These are phyloP conservation scores for Orchesella cincta DNA, from an alignment of 1,140 invertebrate genomes.

Conservation along the genomic window DNA sequence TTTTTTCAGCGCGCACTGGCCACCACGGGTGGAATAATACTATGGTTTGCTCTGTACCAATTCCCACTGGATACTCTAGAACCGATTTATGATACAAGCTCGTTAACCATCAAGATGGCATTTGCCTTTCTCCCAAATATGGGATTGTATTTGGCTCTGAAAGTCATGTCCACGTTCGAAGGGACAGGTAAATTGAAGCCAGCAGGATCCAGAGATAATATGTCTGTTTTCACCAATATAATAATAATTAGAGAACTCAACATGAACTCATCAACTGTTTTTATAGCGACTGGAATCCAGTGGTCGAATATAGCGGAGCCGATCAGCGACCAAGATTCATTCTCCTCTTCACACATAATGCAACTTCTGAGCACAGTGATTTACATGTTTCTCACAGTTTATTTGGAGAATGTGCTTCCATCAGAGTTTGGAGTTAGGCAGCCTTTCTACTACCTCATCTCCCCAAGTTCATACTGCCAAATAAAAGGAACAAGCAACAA, in stretches of 20 bases:
- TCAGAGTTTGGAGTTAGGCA: slow-evolving; percentile 34
- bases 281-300: slow-evolving; percentile 25
- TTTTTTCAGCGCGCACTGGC: slow-evolving; percentile 43
- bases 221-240: background rate
- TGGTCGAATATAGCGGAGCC: slow-evolving; percentile 35
- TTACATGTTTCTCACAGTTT: slow-evolving; percentile 35
- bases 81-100: slow-evolving; percentile 21
- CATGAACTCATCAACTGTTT: background rate
- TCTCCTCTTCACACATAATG: slow-evolving; percentile 36
- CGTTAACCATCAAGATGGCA: slow-evolving; percentile 23
- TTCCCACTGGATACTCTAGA: slow-evolving; percentile 15
- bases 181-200: slow-evolving; percentile 30
- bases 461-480: too few species aligned
- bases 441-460: slow-evolving; percentile 45
- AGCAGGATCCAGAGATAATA: too few species aligned
- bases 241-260: background rate
- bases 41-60: slow-evolving; percentile 33
- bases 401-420: slow-evolving; percentile 39
- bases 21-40: slow-evolving; percentile 38
- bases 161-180: slow-evolving; percentile 41
- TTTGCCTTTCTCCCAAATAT: slow-evolving; percentile 40
- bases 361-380: slow-evolving; percentile 31
- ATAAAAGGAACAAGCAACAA: too few species aligned
- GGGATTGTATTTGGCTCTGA: slow-evolving; percentile 38
- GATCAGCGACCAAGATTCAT: slow-evolving; percentile 10